Percentiles rank a stretch among this genome's conserved stretches.
Conservation (phyloP, 2,113 vertebrate species). For the Sebastes fasciatus region DNA sequence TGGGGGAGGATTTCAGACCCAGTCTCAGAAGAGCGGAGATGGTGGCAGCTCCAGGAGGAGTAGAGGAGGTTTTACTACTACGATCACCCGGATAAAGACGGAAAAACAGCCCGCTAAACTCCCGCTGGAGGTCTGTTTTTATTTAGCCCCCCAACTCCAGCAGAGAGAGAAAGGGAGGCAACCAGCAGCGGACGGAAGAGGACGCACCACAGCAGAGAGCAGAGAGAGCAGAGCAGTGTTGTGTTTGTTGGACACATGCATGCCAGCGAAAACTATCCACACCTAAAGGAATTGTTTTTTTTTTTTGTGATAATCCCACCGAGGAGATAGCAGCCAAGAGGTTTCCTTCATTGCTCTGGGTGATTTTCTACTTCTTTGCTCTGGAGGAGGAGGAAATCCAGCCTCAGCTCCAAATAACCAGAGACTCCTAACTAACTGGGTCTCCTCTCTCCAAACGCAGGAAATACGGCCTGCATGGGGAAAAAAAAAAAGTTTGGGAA, state of each 20-base stretch:
- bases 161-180: constrained; percentile 67
- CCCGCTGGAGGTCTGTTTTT: not conserved
- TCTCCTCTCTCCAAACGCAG: constrained; percentile 76
- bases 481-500: constrained; percentile 74
- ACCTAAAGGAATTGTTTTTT: constrained; percentile 44
- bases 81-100: constrained; percentile 45
- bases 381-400: constrained; percentile 72
- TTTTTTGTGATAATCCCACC: constrained; percentile 27
- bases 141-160: constrained; percentile 16
- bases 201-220: constrained; percentile 65
- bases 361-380: constrained; percentile 56
- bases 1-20: constrained; percentile 78
- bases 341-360: constrained; percentile 45
- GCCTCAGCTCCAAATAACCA: constrained; percentile 72
- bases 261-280: constrained; percentile 69
- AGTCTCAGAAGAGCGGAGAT: constrained; percentile 64
- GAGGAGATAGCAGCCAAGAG: constrained; percentile 22
- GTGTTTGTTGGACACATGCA: constrained; percentile 75
- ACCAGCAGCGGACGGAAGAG: constrained; percentile 78
- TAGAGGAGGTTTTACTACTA: too few species aligned
- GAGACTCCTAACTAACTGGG: constrained; percentile 63
- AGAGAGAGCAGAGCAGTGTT: constrained; percentile 66
- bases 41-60: constrained; percentile 57
- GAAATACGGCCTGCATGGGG: constrained; percentile 81
- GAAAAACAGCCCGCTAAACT: constrained; percentile 6